These are phyloP conservation scores for Scrobipalpa atriplicella DNA, from an alignment of 2,888 invertebrate species.

Conservation along the genomic window DNA sequence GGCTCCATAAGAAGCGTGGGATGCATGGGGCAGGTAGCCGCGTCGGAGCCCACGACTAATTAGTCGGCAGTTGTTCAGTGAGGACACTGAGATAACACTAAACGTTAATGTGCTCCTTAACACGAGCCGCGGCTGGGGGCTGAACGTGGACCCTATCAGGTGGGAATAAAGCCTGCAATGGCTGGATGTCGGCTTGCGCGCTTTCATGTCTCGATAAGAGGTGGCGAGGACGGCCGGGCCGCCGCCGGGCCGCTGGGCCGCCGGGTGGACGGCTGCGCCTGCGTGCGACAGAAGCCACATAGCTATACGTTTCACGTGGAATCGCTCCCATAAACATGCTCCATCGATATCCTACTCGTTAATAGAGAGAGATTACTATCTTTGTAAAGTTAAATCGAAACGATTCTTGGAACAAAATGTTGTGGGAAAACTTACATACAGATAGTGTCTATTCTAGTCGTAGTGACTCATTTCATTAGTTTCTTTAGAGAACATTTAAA, in stretches of 20 bases:
- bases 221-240: constrained; percentile 22
- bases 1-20: constrained; percentile 11
- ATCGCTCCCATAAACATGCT: constrained; percentile 17
- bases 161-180: neutral
- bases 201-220: constrained; percentile 29
- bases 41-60: constrained; percentile 48
- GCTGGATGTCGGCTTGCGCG: neutral
- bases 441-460: neutral
- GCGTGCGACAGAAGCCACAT: constrained; percentile 15
- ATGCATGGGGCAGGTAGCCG: neutral
- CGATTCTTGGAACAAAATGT: constrained; percentile 6
- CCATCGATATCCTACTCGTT: constrained; percentile 11
- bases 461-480: neutral
- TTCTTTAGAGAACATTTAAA: no score
- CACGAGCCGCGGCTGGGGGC: neutral
- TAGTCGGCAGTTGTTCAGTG: constrained; percentile 42
- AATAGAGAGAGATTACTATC: constrained; percentile 6
- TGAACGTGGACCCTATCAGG: neutral
- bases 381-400: neutral
- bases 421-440: neutral
- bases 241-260: neutral
- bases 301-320: constrained; percentile 13
- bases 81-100: constrained; percentile 31
- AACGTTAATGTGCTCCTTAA: constrained; percentile 27
- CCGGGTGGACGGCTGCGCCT: neutral